Base-by-base conservation (phyloP, 2,888 invertebrate species). In the Pachymerium ferrugineum region DNA sequence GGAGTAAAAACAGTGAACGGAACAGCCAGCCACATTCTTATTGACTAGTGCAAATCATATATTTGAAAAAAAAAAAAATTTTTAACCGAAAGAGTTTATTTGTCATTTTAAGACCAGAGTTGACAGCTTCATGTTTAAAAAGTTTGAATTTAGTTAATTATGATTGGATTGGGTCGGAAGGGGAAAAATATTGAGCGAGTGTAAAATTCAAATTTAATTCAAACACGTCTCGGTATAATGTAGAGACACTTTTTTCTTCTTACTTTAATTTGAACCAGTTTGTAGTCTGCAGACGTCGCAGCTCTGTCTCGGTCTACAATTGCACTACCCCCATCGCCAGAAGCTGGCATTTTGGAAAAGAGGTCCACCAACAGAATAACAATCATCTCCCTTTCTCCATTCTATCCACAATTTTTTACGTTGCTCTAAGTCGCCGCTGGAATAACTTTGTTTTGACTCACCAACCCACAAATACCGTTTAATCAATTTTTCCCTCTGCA, bases 261-360 rank as follows among this genome's bases (percentile, higher is more conserved):
- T 38, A 38, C 47, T 62, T 62, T 62, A 62, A 62, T 62, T 62
- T 25, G 62, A 6, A 62, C 8, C 62, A n/a, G 22, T 62, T 62
- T 62, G 62, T 28, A 62, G 62, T 62, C 62, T 1, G 12, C 5
- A 28, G 62, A 62, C 54, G 14, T n/a, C 62, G 25, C 12, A 28
- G 62, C 14, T 62, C 28, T 14, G 8, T 62, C 62, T 62, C 62
- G 28, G 62, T 28, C 62, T 62, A 62, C 62, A 62, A 62, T 62
- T 62, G 62, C 28, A 28, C 62, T 62, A 28, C 62, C 62, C 62
- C 16, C 62, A 62, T 62, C 62, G 62, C 62, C 62, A 62, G 62
- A 62, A 62, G 62, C 62, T 28, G 62, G 28, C n/a, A 62, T 62
- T 62, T 62, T 62, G 62, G 62, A 62, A 25, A 62, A 62, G n/a